Evolutionary conservation across 2,888 invertebrate genomes (phyloP).

Genomic region (Polydrusus pterygomalis): DNA sequence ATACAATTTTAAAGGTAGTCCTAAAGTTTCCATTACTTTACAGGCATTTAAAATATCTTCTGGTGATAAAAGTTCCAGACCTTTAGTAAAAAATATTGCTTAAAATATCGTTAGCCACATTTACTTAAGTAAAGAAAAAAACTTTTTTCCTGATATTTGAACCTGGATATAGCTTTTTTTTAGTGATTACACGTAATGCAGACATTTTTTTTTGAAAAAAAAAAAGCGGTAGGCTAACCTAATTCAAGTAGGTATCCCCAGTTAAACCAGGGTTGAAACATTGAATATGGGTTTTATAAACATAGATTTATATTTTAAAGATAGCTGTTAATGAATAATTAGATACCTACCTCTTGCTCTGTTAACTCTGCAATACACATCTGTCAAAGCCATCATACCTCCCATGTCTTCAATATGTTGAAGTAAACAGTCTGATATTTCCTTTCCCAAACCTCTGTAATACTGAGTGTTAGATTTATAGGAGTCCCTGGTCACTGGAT

Average conservation of each 20-base stretch:
- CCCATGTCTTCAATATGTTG: slow-evolving; percentile 91
- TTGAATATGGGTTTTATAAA: too few species aligned
- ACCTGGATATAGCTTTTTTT: too few species aligned
- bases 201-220: too few species aligned
- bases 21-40: slow-evolving; percentile 77
- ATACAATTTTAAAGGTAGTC: slow-evolving; percentile 84
- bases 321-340: too few species aligned
- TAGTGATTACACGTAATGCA: too few species aligned
- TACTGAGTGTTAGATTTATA: slow-evolving; percentile 91
- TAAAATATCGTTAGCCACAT: neutral
- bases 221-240: too few species aligned
- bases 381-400: slow-evolving; percentile 97
- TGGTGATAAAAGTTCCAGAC: slow-evolving; percentile 95
- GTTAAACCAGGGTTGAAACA: too few species aligned
- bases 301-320: too few species aligned
- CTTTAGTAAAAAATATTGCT: slow-evolving; percentile 68
- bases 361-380: slow-evolving; percentile 97
- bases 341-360: slow-evolving; percentile 80
- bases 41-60: slow-evolving; percentile 97
- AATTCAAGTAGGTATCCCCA: too few species aligned
- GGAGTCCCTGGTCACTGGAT: slow-evolving; percentile 96
- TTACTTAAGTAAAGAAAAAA: too few species aligned
- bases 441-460: slow-evolving; percentile 87
- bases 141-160: too few species aligned
- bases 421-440: slow-evolving; percentile 88